Evolutionary conservation across 37 sponge, comb jelly and placozoan species (phyloP).

Genomic region (Hexactinellida sp.): DNA sequence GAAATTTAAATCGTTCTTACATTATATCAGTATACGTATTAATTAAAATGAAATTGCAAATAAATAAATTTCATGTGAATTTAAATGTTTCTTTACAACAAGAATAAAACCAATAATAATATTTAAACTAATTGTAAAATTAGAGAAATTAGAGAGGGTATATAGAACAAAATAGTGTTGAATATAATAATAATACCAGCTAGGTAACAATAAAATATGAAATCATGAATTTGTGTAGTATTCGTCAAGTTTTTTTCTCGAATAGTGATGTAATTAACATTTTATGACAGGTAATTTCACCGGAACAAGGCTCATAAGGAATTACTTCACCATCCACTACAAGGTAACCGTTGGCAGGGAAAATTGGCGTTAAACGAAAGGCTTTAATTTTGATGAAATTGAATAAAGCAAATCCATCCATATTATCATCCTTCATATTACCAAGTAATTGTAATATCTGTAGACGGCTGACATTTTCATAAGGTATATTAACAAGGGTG

Average conservation of each 20-base stretch:
- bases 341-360: not conserved
- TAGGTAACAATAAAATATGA: too few species aligned
- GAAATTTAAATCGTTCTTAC: too few species aligned
- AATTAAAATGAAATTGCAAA: too few species aligned
- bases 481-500: not conserved
- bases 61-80: too few species aligned
- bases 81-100: too few species aligned
- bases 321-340: not conserved
- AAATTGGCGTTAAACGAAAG: not conserved
- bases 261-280: not conserved
- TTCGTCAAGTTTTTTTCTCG: not conserved
- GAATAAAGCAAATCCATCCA: not conserved
- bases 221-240: too few species aligned
- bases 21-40: too few species aligned
- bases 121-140: too few species aligned
- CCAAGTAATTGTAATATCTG: not conserved
- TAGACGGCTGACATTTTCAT: not conserved
- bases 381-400: not conserved
- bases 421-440: not conserved
- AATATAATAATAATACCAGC: too few species aligned
- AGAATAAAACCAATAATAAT: too few species aligned
- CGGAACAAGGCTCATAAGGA: not conserved
- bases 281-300: not conserved
- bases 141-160: too few species aligned
- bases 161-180: too few species aligned